phyloP scores from a whole-genome alignment of 2,888 invertebrate genomes.

The Drosophila colorata region DNA sequence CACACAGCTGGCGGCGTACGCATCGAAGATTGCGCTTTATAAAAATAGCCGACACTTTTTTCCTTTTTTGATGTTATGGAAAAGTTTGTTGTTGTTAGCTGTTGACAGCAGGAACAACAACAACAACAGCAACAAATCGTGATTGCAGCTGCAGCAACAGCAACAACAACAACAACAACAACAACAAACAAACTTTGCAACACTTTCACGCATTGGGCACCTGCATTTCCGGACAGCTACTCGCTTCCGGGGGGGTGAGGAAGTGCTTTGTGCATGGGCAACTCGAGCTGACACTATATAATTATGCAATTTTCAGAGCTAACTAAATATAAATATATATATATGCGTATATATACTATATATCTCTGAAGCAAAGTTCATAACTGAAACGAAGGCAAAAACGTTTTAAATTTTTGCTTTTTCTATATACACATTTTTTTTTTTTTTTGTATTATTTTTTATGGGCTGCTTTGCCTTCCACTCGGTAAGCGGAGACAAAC shows the following conservation, averaged over 20 bases:
- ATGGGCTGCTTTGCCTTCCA: constrained; percentile 59
- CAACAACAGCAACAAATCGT: constrained; percentile 42
- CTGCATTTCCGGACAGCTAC: constrained; percentile 62
- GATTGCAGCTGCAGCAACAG: constrained; percentile 54
- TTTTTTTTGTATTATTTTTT: constrained; percentile 29
- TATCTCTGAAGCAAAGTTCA: constrained; percentile 13
- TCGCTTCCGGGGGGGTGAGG: constrained; percentile 41
- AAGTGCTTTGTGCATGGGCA: constrained; percentile 14
- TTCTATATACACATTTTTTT: constrained; percentile 24
- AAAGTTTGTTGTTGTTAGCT: constrained; percentile 56
- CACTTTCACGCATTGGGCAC: constrained; percentile 62
- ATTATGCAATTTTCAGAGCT: constrained; percentile 48
- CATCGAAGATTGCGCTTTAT: constrained; percentile 66
- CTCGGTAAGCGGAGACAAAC: constrained; percentile 39
- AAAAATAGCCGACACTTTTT: constrained; percentile 62
- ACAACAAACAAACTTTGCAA: constrained; percentile 49
- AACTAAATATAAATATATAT: neutral
- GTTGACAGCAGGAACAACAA: constrained; percentile 42
- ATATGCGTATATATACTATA: too few species aligned
- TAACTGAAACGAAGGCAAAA: constrained; percentile 37
- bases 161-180: constrained; percentile 30
- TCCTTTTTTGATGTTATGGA: constrained; percentile 73
- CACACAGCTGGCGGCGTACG: constrained; percentile 69
- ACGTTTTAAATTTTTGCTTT: constrained; percentile 25
- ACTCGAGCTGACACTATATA: constrained; percentile 33